A percentile compares a stretch with the other conserved stretches of the same genome.
phyloP scores from a whole-genome alignment of 2,888 invertebrate genomes.

The Ophioninae sp. region DNA sequence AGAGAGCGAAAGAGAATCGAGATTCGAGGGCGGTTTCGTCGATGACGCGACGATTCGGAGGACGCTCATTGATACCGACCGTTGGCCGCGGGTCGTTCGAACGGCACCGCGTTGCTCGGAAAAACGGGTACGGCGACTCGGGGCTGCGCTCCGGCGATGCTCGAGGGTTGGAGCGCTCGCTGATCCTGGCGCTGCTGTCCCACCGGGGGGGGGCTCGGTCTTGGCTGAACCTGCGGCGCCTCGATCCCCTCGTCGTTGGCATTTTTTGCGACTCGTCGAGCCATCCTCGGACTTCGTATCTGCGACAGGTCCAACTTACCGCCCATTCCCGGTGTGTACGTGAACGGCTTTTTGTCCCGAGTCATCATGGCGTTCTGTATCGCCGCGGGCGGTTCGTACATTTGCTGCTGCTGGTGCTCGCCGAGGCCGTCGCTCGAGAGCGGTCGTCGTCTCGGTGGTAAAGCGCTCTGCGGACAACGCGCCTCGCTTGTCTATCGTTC shows the following conservation, averaged over 20 bases:
- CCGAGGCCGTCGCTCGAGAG: constrained; percentile 61
- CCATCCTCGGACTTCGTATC: constrained; percentile 95
- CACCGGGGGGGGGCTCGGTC: constrained; percentile 79
- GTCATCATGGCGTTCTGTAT: constrained; percentile 97
- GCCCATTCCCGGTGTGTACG: constrained; percentile 95
- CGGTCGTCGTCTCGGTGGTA: constrained; percentile 64
- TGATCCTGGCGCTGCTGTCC: neutral
- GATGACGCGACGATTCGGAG: neutral
- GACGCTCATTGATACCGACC: too few relatives aligned
- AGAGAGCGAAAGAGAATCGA: neutral
- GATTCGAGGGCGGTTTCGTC: neutral
- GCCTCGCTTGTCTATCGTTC: neutral
- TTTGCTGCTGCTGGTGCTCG: constrained; percentile 59
- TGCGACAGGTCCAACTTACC: constrained; percentile 90
- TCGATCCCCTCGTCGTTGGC: constrained; percentile 87
- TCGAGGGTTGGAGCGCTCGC: neutral
- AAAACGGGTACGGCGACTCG: constrained; percentile 86
- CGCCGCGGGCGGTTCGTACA: constrained; percentile 90
- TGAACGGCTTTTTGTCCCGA: constrained; percentile 97
- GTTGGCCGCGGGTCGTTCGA: constrained; percentile 73
- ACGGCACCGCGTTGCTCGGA: constrained; percentile 79
- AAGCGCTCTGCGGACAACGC: constrained; percentile 39
- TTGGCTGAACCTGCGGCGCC: constrained; percentile 79
- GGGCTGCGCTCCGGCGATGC: constrained; percentile 80
- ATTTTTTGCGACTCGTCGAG: constrained; percentile 87